A percentile compares a stretch with the other conserved stretches of the same genome.
These are phyloP conservation scores for Steinernema hermaphroditum DNA, from an alignment of 2,888 invertebrate species.

Conservation along the genomic window DNA sequence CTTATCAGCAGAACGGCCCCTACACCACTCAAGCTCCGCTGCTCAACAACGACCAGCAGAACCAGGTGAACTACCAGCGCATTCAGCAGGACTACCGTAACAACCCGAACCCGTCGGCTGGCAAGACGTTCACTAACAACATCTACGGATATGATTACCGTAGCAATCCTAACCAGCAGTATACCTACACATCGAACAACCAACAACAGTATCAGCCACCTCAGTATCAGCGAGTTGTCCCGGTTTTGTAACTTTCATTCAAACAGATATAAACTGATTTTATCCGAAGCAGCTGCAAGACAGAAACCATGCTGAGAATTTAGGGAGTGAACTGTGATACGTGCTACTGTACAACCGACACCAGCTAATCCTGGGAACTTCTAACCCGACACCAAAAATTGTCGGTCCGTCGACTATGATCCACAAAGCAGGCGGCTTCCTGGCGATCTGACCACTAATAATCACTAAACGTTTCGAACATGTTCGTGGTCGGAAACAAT, in stretches of 20 bases:
- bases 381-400: too few relatives aligned
- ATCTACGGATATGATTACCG: constrained; percentile 41
- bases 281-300: too few relatives aligned
- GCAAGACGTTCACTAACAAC: constrained; percentile 37
- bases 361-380: too few relatives aligned
- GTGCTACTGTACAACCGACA: too few relatives aligned
- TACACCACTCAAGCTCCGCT: not conserved
- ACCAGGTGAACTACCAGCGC: constrained; percentile 39
- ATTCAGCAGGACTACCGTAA: constrained; percentile 34
- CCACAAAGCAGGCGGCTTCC: too few relatives aligned
- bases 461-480: too few relatives aligned
- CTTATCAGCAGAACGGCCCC: not conserved
- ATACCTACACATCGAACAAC: not conserved
- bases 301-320: not conserved
- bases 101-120: constrained; percentile 30
- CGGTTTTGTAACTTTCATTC: not conserved
- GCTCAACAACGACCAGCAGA: constrained; percentile 39
- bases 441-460: too few relatives aligned
- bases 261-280: too few relatives aligned
- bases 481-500: too few relatives aligned
- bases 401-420: too few relatives aligned
- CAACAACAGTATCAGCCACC: constrained; percentile 14
- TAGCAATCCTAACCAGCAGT: constrained; percentile 33
- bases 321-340: not conserved
- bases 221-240: not conserved